A percentile compares a stretch with the other conserved stretches of the same genome.
Conservation (phyloP, 2,888 invertebrate genomes). For the Tiliacea aurago region DNA sequence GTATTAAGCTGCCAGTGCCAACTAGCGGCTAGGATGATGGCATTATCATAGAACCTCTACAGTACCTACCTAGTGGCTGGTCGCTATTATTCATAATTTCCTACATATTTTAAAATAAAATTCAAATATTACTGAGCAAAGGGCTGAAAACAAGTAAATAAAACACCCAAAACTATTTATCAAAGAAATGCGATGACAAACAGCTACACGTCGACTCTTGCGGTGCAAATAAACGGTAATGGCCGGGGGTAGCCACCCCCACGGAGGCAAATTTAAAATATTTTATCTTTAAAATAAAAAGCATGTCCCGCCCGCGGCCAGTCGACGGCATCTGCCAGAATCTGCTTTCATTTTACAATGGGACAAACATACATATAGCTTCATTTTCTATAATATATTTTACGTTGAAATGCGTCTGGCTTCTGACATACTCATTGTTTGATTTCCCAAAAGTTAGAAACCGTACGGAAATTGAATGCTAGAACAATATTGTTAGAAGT, state of each 20-base stretch:
- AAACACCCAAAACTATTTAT: slow-evolving; percentile 36
- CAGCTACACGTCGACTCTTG: slow-evolving; percentile 37
- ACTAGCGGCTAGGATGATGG: too few relatives aligned
- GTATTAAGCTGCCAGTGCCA: too few relatives aligned
- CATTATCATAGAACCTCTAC: too few relatives aligned
- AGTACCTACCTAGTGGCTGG: too few relatives aligned
- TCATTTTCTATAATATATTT: slow-evolving; percentile 30
- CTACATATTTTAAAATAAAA: background rate
- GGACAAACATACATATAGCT: slow-evolving; percentile 6
- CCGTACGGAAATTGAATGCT: slow-evolving; percentile 9
- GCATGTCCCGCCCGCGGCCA: slow-evolving; percentile 71
- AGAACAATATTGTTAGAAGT: slow-evolving; percentile 8
- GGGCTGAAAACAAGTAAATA: slow-evolving; percentile 5
- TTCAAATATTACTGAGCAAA: background rate
- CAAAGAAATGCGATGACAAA: slow-evolving; percentile 47
- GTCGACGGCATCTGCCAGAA: slow-evolving; percentile 33
- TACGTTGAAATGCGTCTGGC: slow-evolving; percentile 38
- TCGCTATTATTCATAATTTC: background rate
- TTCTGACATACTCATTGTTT: slow-evolving; percentile 12
- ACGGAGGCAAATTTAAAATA: slow-evolving; percentile 73
- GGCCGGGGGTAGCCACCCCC: slow-evolving; percentile 62
- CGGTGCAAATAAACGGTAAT: slow-evolving; percentile 53
- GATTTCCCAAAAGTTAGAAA: slow-evolving; percentile 23
- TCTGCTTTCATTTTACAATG: slow-evolving; percentile 42
- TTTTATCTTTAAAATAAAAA: slow-evolving; percentile 76